Evolutionary conservation across 2,113 vertebrate species (phyloP), one percentile per base, ranked within the genome.

Genomic region (Uropsilus gracilis): DNA sequence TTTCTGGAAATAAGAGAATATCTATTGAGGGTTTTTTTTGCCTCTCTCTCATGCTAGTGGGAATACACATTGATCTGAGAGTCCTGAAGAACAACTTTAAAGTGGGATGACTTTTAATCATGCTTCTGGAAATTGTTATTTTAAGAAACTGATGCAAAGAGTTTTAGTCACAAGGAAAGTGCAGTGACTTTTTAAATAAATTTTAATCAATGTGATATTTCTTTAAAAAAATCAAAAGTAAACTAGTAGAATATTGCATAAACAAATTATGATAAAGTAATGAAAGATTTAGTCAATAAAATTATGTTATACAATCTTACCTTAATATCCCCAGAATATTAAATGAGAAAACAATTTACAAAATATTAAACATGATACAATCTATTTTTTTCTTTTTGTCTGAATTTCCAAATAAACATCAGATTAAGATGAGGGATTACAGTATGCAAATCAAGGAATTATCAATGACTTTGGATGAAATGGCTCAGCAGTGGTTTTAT

Each of bases 1-100:
- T 81, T 75, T 75, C n/a, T 72, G 86, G 64, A 95, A 80, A 82
- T 83, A 92, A 85, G 50, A 9, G 20, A 68, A 48, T 69, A 85
- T 9, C 26, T 39, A 88, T n/a, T 71, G 46, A 78, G 73, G 64
- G 13, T 6, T 34, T 61, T 34, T 61, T 88, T 57, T 71, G 4
- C 12, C 24, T 69, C 46, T 34, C 22, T 64, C 34, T 64, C 20
- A 87, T 18, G 30, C 10, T 42, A 5, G 28, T 37, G 17, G 37
- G 11, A 81, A 77, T 66, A n/a, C 53, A 93, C 81, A 78, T 14
- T 48, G 22, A 37, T 30, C 0, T 2, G 37, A 22, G 9, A 88
- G 55, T 85, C 32, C 81, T 76, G 11, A 30, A 44, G 78, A 92
- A 66, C 72, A 30, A 0, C 42, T 50, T 69, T 68, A 34, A 57